Evolutionary conservation across 2,888 invertebrate species (phyloP).

Genomic region (Seira musarum): DNA sequence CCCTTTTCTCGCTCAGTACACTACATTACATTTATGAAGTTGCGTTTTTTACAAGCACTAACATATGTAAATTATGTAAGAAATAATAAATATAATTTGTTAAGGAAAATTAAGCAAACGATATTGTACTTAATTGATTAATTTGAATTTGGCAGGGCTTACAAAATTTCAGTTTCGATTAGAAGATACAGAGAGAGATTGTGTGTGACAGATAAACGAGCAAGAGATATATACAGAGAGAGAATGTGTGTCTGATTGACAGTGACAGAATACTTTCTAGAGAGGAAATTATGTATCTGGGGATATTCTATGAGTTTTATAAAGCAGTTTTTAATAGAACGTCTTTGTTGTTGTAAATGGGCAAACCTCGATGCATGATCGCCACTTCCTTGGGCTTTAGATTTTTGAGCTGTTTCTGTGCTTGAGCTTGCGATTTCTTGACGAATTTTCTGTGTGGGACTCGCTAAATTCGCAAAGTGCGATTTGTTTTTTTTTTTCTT

Average conservation of each 20-base stretch:
- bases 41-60: too few species aligned
- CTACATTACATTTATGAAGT: too few species aligned
- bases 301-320: conserved; percentile 29
- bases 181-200: conserved; percentile 15
- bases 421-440: conserved; percentile 13
- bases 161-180: conserved; percentile 31
- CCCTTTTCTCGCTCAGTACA: too few species aligned
- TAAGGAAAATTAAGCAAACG: too few species aligned
- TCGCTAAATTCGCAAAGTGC: too few species aligned
- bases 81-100: too few species aligned
- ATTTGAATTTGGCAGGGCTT: conserved; percentile 30
- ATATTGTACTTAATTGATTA: too few species aligned
- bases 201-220: too few species aligned
- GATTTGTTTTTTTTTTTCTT: too few species aligned
- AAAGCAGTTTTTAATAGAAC: conserved; percentile 50
- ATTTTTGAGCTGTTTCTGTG: conserved; percentile 11
- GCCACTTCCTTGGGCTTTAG: conserved; percentile 54
- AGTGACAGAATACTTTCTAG: not conserved
- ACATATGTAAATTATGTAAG: too few species aligned
- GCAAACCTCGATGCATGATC: conserved; percentile 69
- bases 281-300: conserved; percentile 34
- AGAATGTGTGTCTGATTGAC: too few species aligned
- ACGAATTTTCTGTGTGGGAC: not conserved
- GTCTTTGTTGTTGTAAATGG: conserved; percentile 56
- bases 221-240: too few species aligned